Conservation (phyloP, 2,113 vertebrate genomes). For the Myocastor coypus region DNA sequence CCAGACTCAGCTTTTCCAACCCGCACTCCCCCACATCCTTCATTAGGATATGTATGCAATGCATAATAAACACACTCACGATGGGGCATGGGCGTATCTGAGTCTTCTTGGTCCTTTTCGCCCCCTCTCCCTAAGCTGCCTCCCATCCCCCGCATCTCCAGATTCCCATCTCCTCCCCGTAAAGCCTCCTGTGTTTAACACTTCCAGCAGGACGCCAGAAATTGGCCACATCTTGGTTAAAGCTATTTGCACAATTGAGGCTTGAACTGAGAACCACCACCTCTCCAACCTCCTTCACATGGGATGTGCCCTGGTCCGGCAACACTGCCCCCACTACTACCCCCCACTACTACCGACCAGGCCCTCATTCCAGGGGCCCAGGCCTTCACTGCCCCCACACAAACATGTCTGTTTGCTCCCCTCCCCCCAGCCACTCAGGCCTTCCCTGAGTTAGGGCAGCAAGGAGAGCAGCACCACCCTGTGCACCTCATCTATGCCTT, state of each 20-base stretch:
- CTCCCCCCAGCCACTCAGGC: background rate
- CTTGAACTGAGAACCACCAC: background rate
- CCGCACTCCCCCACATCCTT: background rate
- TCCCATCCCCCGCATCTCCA: background rate
- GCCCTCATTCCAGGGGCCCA: background rate
- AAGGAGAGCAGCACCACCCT: background rate
- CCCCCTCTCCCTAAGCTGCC: background rate
- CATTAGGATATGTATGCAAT: background rate
- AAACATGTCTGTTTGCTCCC: background rate
- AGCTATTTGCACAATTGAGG: background rate
- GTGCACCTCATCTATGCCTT: background rate
- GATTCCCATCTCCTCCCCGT: background rate
- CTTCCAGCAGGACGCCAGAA: background rate
- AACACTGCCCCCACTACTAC: rapidly evolving
- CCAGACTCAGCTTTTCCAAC: background rate
- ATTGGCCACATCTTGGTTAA: background rate
- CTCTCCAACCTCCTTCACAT: background rate
- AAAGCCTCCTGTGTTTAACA: background rate
- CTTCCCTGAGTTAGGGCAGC: background rate
- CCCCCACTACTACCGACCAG: rapidly evolving
- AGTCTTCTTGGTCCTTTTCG: background rate
- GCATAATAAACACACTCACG: background rate
- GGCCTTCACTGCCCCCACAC: background rate
- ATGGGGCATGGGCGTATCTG: background rate
- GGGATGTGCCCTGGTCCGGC: background rate